Percentiles rank a stretch among this genome's conserved stretches.
phyloP scores from a whole-genome alignment of 1,140 invertebrate genomes.

The Zaprionus gabonicus region DNA sequence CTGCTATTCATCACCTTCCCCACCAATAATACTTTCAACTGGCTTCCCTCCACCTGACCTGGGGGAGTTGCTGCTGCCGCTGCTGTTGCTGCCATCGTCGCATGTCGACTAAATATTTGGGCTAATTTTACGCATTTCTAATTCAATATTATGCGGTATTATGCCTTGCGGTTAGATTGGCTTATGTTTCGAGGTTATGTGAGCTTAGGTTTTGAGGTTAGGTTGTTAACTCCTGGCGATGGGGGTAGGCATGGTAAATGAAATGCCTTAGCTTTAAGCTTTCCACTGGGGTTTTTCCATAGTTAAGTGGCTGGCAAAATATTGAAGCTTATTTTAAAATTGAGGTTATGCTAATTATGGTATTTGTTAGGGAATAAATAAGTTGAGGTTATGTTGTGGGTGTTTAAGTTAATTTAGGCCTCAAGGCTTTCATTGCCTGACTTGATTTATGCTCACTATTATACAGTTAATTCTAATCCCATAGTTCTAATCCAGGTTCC shows the following conservation, averaged over 20 bases:
- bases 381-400: neutral
- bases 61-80: neutral
- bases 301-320: neutral
- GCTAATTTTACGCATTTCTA: conserved; percentile 74
- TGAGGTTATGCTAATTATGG: neutral
- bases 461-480: no score
- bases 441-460: no score
- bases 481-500: neutral
- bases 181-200: conserved; percentile 37
- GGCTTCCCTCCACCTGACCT: neutral
- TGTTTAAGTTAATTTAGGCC: neutral
- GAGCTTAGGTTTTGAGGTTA: conserved; percentile 21
- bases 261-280: conserved; percentile 24
- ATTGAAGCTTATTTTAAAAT: neutral
- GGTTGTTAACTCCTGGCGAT: conserved; percentile 19
- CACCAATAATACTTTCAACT: neutral
- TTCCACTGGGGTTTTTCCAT: neutral
- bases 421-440: no score
- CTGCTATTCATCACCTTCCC: neutral
- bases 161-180: conserved; percentile 45
- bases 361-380: neutral
- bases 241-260: neutral
- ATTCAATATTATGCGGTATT: conserved; percentile 66
- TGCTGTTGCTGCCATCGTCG: conserved; percentile 1
- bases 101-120: conserved; percentile 33